These are phyloP conservation scores for Mystacornis crossleyi DNA, from an alignment of 2,113 vertebrate species.

Conservation along the genomic window DNA sequence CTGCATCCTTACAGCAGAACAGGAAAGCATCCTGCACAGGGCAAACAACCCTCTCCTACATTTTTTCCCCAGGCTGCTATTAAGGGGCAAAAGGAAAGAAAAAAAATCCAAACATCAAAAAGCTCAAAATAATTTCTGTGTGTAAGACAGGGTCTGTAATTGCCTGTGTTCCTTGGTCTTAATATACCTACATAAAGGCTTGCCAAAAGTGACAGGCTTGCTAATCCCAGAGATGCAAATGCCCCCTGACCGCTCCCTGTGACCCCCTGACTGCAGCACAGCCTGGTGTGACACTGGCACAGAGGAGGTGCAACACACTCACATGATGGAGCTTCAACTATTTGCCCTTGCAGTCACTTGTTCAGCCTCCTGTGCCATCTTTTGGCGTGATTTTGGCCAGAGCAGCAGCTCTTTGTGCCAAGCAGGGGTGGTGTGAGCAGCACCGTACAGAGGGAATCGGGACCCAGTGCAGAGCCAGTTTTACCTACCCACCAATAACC, in stretches of 20 bases:
- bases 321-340: background rate
- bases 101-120: background rate
- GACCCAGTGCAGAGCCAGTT: background rate
- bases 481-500: background rate
- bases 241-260: background rate
- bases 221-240: background rate
- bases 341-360: background rate
- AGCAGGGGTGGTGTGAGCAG: background rate
- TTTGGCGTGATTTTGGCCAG: background rate
- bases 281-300: background rate
- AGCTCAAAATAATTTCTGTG: fast-evolving
- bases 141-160: background rate
- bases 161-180: background rate
- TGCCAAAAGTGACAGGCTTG: background rate
- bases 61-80: background rate
- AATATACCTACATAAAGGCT: background rate
- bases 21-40: background rate
- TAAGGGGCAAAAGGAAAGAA: background rate
- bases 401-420: background rate
- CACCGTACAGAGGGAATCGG: background rate
- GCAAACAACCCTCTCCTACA: background rate
- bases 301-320: fast-evolving
- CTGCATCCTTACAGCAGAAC: background rate
- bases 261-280: background rate
- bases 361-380: background rate